Evolutionary conservation across 2,113 vertebrate species (phyloP).

Genomic region (Arvicanthis niloticus): DNA sequence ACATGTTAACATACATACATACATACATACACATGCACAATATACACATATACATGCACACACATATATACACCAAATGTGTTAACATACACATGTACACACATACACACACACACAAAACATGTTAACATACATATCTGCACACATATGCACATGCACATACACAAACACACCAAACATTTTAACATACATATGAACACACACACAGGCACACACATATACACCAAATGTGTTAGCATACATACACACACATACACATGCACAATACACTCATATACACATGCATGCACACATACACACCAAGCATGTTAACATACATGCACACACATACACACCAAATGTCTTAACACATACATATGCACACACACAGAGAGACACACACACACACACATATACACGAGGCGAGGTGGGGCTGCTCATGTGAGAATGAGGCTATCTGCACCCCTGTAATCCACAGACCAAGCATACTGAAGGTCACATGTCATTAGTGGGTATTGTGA

Average conservation of each 20-base stretch:
- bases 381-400: not conserved
- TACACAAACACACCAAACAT: not conserved
- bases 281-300: no score
- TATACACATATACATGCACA: not conserved
- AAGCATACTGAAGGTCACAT: not conserved
- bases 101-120: no score
- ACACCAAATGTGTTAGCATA: not conserved
- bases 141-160: not conserved
- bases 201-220: no score
- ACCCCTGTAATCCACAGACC: no score
- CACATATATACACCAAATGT: no score
- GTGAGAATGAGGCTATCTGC: not conserved
- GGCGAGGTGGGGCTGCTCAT: rapidly evolving
- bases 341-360: no score
- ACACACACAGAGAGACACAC: no score
- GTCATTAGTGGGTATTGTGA: rapidly evolving
- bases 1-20: not conserved
- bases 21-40: not conserved
- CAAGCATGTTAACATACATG: no score
- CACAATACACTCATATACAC: no score
- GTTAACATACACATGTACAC: no score
- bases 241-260: not conserved
- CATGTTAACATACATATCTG: no score
- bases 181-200: not conserved
- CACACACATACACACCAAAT: no score